Conservation (phyloP, 2,797 vertebrate species). For the Betta splendens region DNA sequence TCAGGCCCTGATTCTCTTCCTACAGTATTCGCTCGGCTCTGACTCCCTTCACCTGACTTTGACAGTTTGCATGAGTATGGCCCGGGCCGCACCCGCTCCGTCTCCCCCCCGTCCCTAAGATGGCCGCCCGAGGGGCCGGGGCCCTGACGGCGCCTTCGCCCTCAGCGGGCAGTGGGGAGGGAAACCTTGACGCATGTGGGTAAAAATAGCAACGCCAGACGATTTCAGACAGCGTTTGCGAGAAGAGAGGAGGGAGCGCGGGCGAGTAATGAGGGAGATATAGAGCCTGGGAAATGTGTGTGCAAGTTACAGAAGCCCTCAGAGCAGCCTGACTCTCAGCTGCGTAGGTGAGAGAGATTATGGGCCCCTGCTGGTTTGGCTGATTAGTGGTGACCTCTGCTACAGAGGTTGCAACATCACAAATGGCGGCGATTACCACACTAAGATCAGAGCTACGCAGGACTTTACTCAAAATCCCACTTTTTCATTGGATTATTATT, state of each 20-base stretch:
- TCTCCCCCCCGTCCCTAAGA: conserved; percentile 27
- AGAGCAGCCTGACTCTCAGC: conserved; percentile 37
- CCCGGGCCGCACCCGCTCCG: conserved; percentile 8
- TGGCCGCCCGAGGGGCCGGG: conserved; percentile 44
- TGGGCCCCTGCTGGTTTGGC: conserved; percentile 44
- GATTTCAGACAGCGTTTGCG: conserved; percentile 48
- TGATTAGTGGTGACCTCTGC: conserved; percentile 64
- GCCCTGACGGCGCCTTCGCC: conserved; percentile 45
- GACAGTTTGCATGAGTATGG: conserved; percentile 50
- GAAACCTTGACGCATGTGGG: no score
- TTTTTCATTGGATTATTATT: conserved; percentile 12
- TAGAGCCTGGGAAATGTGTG: conserved; percentile 37
- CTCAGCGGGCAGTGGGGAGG: no score
- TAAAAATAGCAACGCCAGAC: conserved; percentile 74
- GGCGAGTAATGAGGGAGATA: conserved; percentile 47
- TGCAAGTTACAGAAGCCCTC: conserved; percentile 27
- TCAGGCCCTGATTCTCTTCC: conserved; percentile 37
- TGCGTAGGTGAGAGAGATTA: conserved; percentile 63
- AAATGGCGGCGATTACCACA: conserved; percentile 36
- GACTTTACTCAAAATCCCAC: conserved; percentile 15
- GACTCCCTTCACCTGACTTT: conserved; percentile 55
- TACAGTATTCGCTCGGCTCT: conserved; percentile 27
- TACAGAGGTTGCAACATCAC: conserved; percentile 27
- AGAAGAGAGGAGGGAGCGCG: conserved; percentile 15
- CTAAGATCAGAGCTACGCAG: conserved; percentile 14